These are phyloP conservation scores for Hyposoter didymator DNA, from an alignment of 2,888 invertebrate species.

Conservation along the genomic window DNA sequence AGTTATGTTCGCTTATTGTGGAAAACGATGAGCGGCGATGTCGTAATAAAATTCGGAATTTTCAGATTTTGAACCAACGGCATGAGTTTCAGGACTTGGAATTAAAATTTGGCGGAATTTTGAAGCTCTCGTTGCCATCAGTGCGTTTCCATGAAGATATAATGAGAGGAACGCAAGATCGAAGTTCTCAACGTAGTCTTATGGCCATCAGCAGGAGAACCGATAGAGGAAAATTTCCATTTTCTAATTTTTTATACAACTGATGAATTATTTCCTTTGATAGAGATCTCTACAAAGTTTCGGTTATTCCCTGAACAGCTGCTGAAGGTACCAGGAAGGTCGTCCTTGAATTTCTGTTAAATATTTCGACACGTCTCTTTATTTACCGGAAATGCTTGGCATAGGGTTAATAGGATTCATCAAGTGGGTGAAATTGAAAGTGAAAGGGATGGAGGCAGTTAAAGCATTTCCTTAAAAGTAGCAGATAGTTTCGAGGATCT, in stretches of 20 bases:
- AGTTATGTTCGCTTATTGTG: not conserved
- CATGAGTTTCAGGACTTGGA: not conserved
- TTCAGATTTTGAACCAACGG: too few relatives aligned
- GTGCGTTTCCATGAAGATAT: not conserved
- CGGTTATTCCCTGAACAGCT: not conserved
- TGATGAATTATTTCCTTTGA: not conserved
- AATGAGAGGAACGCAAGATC: not conserved
- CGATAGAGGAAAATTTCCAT: not conserved
- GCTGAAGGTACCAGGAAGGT: not conserved
- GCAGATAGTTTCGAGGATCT: not conserved
- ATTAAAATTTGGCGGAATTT: conserved; percentile 22
- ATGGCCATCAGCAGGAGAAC: too few relatives aligned
- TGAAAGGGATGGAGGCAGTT: conserved; percentile 14
- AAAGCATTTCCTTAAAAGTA: conserved; percentile 16
- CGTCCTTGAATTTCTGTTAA: not conserved
- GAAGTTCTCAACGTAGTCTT: not conserved
- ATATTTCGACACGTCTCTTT: not conserved
- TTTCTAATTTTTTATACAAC: not conserved
- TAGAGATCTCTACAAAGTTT: not conserved
- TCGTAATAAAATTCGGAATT: not conserved
- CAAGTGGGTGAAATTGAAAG: conserved; percentile 4
- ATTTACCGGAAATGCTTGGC: not conserved
- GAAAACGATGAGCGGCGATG: not conserved
- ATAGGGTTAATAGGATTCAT: not conserved
- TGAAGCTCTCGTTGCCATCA: conserved; percentile 19